Base-by-base conservation (phyloP, 2,888 invertebrate species). In the Mythimna pallens region DNA sequence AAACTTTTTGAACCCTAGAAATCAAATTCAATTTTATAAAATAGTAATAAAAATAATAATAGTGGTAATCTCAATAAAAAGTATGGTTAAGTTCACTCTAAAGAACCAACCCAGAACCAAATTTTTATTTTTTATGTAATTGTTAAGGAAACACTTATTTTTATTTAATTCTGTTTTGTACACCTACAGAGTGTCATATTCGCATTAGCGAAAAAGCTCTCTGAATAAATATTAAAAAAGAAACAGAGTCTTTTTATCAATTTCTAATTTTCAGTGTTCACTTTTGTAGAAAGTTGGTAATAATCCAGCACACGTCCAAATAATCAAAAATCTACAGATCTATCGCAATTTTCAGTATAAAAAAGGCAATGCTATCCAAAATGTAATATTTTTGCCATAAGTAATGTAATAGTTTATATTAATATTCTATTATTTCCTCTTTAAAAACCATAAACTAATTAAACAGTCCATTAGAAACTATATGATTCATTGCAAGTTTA, bases 401-500 rank as follows among this genome's bases (percentile, higher is more conserved):
- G 9, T 6, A 20, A 14, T 43, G 0, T 40, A 17, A 12, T 47
- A 54, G 77, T 6, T 10, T 43, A 20, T 22, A 7, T 36, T 36
- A 36, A 2, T 36, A 9, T 50, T 22, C 34, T n/a, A 17, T 36
- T 10, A 78, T 36, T 47, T 70, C 14, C 7, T 34, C 22, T 43
- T 25, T 43, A 22, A 17, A 52, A 57, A 10, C 61, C 65, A 34
- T 54, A n/a, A 50, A 64, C 3, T n/a, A 17, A 22, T 12, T 17
- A 61, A 7, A n/a, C 6, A 7, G 12, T 50, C 12, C 40, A 63
- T 57, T 62, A 57, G 25, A 65, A 54, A 54, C 30, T 59, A 47
- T 43, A 43, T 57, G 64, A 40, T 67, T 64, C 36, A 62, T 58
- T 17, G 20, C 55, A 6, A n/a, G 22, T 68, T 65, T 77, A 80